These are phyloP conservation scores for Brachycybe producta DNA, from an alignment of 2,888 invertebrate genomes.

Conservation along the genomic window DNA sequence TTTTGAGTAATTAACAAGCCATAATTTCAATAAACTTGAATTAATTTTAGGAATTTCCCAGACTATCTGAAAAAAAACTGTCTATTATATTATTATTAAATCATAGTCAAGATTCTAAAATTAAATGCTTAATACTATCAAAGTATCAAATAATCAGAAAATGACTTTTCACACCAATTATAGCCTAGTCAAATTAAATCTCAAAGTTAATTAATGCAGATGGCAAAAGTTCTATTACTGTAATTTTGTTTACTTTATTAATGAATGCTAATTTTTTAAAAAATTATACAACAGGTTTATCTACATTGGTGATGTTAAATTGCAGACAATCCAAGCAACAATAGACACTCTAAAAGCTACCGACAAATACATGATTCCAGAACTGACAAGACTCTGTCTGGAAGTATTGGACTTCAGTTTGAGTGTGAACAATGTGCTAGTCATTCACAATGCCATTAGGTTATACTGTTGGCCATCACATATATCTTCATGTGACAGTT, in stretches of 20 bases:
- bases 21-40: too few species aligned
- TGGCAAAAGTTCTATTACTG: too few species aligned
- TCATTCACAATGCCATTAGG: conserved; percentile 39
- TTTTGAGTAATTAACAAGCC: too few species aligned
- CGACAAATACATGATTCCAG: conserved; percentile 57
- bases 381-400: conserved; percentile 53
- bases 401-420: conserved; percentile 51
- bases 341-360: conserved; percentile 58
- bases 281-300: conserved; percentile 41
- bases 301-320: conserved; percentile 47
- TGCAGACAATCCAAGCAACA: conserved; percentile 51
- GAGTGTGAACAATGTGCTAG: conserved; percentile 49
- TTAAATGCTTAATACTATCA: too few species aligned
- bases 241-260: background rate
- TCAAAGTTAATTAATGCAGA: too few species aligned
- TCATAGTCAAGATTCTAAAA: too few species aligned
- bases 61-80: too few species aligned
- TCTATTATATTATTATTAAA: too few species aligned
- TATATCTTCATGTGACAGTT: background rate
- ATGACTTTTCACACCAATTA: too few species aligned
- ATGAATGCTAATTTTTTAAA: background rate
- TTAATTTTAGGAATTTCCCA: too few species aligned
- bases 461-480: background rate
- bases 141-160: too few species aligned
- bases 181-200: too few species aligned